phyloP scores from a whole-genome alignment of 1,140 invertebrate genomes.

The Papilio polyxenes region DNA sequence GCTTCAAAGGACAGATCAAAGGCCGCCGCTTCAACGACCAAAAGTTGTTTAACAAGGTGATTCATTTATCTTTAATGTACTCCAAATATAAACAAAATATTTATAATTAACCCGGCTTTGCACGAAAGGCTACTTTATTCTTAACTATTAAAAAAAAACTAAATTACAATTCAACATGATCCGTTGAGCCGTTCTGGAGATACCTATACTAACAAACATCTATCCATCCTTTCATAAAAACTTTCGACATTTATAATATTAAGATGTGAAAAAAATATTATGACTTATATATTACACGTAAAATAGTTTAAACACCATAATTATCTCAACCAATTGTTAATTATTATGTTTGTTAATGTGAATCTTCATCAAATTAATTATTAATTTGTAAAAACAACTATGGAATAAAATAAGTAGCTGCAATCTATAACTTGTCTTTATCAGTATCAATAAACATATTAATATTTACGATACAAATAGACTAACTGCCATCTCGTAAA shows the following conservation, averaged over 20 bases:
- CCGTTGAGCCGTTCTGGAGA: no score
- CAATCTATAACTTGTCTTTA: neutral
- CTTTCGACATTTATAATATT: no score
- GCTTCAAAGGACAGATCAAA: slow-evolving; percentile 34
- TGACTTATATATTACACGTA: neutral
- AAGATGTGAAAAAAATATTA: neutral
- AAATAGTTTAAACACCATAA: no score
- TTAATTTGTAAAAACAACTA: neutral
- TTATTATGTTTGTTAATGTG: no score
- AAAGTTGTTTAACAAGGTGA: slow-evolving; percentile 1
- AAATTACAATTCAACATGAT: no score
- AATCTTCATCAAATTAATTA: no score
- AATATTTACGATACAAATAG: neutral
- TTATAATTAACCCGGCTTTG: neutral
- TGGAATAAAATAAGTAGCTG: neutral
- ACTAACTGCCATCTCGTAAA: neutral
- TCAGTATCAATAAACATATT: neutral
- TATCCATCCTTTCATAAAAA: no score
- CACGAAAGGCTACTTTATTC: neutral
- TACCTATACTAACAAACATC: no score
- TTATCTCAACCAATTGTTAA: no score
- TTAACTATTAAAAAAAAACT: no score
- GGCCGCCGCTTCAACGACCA: neutral
- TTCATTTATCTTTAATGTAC: neutral
- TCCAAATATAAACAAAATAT: neutral